Conservation (phyloP, 2,113 vertebrate genomes). For the Poeciliopsis retropinna region DNA sequence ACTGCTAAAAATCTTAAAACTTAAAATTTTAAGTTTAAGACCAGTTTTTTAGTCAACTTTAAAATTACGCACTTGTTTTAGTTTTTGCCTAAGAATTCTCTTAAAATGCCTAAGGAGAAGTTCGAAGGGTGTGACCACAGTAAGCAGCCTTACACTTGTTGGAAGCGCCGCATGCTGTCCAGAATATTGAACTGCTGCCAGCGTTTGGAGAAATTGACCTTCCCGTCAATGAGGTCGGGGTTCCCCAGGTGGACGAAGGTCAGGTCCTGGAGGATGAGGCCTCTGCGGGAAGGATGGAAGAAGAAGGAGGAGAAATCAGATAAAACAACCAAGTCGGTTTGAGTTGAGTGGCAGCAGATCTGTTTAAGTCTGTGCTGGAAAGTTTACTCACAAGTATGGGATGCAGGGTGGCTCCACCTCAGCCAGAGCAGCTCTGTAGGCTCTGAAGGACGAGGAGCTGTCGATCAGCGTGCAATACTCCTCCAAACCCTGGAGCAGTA, state of each 20-base stretch:
- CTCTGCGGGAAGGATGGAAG: conserved; percentile 74
- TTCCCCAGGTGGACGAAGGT: conserved; percentile 98
- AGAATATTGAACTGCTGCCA: conserved; percentile 99
- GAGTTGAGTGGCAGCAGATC: neutral
- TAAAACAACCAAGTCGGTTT: neutral
- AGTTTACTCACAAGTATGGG: conserved; percentile 91
- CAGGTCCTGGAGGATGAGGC: conserved; percentile 96
- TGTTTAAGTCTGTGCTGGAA: neutral
- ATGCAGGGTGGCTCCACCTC: conserved; percentile 98
- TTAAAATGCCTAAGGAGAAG: too few species aligned
- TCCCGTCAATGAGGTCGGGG: conserved; percentile 94
- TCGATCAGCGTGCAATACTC: conserved; percentile 98
- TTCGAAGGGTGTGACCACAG: neutral
- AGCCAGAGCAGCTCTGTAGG: conserved; percentile 93
- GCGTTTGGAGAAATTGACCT: conserved; percentile 98
- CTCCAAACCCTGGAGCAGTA: conserved; percentile 84
- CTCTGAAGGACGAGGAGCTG: conserved; percentile 98
- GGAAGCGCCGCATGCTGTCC: conserved; percentile 99
- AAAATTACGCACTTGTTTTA: too few species aligned
- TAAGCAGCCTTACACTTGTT: conserved; percentile 90
- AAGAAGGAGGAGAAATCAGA: conserved; percentile 5
- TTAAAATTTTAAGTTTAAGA: too few species aligned
- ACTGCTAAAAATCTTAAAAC: too few species aligned
- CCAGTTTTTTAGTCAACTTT: too few species aligned
- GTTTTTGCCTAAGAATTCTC: too few species aligned